Evolutionary conservation across 2,797 vertebrate species (phyloP).

Genomic region (Discoglossus pictus): DNA sequence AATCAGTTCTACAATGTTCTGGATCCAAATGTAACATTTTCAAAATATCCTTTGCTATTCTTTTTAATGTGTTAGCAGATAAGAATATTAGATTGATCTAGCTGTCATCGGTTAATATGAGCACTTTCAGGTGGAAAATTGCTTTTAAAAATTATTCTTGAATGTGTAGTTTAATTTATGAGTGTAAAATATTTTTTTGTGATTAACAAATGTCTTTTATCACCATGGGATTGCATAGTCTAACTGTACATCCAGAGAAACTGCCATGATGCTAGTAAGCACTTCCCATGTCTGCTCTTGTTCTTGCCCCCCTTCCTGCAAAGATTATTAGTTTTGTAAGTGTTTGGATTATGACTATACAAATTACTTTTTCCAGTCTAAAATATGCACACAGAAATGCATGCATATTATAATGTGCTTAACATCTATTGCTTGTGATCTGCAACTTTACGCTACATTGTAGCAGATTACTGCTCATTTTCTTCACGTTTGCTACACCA

Average conservation of each 20-base stretch:
- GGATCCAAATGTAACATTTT: too few species aligned
- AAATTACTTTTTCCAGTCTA: conserved; percentile 49
- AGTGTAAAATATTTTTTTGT: background rate
- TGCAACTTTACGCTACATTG: conserved; percentile 50
- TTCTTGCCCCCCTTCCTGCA: too few species aligned
- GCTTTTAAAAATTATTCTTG: too few species aligned
- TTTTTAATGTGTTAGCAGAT: too few species aligned
- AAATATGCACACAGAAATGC: conserved; percentile 44
- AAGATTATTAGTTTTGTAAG: conserved; percentile 35
- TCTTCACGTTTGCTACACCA: conserved; percentile 51
- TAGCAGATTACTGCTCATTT: conserved; percentile 40
- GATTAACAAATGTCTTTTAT: background rate
- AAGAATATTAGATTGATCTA: too few species aligned
- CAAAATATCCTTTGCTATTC: too few species aligned
- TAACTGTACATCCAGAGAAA: background rate
- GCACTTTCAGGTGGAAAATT: too few species aligned
- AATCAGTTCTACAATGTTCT: too few species aligned
- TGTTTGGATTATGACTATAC: conserved; percentile 45
- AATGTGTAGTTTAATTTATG: too few species aligned
- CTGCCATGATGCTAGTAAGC: background rate
- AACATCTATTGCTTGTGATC: conserved; percentile 45
- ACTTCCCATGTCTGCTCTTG: background rate
- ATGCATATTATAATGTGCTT: conserved; percentile 43
- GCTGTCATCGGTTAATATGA: too few species aligned
- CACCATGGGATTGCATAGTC: background rate